These are phyloP conservation scores for Eretmochelys imbricata DNA, from an alignment of 2,113 vertebrate genomes.

Conservation along the genomic window DNA sequence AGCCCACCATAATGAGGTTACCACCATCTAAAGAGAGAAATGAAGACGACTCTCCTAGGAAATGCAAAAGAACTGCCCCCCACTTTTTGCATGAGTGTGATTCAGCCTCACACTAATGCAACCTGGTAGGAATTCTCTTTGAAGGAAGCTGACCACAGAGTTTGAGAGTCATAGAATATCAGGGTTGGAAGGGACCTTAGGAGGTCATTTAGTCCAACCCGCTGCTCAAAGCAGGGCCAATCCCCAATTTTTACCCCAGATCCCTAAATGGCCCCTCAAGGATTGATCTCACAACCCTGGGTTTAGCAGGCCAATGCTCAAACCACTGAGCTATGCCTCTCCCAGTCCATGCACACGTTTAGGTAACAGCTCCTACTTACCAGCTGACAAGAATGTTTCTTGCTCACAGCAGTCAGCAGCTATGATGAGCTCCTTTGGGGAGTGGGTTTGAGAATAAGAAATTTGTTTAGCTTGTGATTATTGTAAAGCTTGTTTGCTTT, in stretches of 20 bases:
- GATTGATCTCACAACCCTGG: no score
- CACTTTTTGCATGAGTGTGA: fast-evolving
- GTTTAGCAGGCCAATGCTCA: no score
- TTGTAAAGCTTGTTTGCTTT: not conserved
- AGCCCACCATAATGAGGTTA: not conserved
- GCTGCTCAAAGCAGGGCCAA: no score
- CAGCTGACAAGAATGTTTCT: fast-evolving
- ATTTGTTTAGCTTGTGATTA: not conserved
- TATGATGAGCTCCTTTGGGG: not conserved
- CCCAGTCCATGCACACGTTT: not conserved
- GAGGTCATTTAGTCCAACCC: no score
- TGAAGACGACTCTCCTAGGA: not conserved
- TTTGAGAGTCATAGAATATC: not conserved
- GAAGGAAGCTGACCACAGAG: not conserved
- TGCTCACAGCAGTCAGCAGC: fast-evolving
- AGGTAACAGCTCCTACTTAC: fast-evolving
- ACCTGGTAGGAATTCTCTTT: fast-evolving
- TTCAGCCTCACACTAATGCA: not conserved
- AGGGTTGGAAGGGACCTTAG: no score
- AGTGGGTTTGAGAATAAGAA: not conserved
- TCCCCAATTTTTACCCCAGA: no score
- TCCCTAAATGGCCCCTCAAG: no score
- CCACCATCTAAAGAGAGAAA: fast-evolving
- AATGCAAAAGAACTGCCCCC: not conserved
- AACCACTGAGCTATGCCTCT: no score